Base-by-base conservation (phyloP, 2,113 vertebrate genomes). In the Glareola pratincola region DNA sequence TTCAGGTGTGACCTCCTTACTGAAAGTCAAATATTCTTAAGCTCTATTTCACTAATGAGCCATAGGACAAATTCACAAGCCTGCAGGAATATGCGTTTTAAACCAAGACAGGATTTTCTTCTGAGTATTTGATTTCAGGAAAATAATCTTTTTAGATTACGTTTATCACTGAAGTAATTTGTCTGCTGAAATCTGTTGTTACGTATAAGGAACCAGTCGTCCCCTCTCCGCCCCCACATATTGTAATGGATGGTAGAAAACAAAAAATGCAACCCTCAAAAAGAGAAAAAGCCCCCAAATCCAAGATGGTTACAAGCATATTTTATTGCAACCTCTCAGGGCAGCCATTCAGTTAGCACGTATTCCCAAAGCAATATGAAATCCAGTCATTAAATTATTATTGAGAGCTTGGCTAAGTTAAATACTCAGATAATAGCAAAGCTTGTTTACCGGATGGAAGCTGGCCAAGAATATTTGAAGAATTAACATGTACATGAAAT, bases 371-470 rank as follows among this genome's bases (percentile, higher is more conserved):
- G 36, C 37, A 86, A 77, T 90, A 88, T 30, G 75, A 77, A 97
- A 92, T 82, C 23, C 39, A 77, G 30, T 80, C 88, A 47, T 87
- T 90, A 94, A 94, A 85, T 90, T 71, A 39, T 87, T 97, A 78
- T 90, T 90, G 53, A 95, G 39, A 94, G 39, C 68, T 95, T 81
- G 14, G 51, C 64, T 53, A 43, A 75, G 50, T 78, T 92, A 85
- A 97, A 85, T 92, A 86, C 60, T 94, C 88, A 89, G 59, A 92
- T 79, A 90, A 95, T 73, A 91, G 39, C 20, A 96, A 91, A 97
- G 62, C 50, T 91, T 96, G 79, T 96, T 98, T 97, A 95, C 64
- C 96, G 80, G 87, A 81, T 88, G 87, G 92, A 96, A 95, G 56
- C 8, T 62, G 11, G 37, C 54, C 88, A 96, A 91, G 85, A 88